Percentiles rank a stretch among this genome's conserved stretches.
These are phyloP conservation scores for Xestobium rufovillosum DNA, from an alignment of 2,888 invertebrate genomes.

Conservation along the genomic window DNA sequence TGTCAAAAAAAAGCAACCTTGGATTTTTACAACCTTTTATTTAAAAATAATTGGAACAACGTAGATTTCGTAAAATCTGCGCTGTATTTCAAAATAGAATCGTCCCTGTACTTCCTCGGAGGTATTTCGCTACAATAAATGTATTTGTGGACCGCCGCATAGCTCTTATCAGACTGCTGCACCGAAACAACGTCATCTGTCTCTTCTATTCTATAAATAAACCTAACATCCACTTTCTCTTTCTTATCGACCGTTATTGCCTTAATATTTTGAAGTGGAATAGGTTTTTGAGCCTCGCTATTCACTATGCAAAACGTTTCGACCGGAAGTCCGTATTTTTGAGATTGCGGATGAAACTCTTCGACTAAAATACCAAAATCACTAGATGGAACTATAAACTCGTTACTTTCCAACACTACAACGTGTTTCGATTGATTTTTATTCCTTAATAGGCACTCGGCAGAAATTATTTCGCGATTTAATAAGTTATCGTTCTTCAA, in stretches of 20 bases:
- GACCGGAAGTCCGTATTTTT: slow-evolving; percentile 32
- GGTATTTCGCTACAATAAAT: slow-evolving; percentile 31
- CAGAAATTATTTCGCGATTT: slow-evolving; percentile 48
- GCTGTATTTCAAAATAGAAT: slow-evolving; percentile 34
- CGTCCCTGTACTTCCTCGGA: slow-evolving; percentile 30
- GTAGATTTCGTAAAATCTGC: slow-evolving; percentile 38
- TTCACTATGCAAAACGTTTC: slow-evolving; percentile 37
- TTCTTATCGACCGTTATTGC: no score
- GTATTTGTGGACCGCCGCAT: slow-evolving; percentile 37
- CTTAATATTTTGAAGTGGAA: slow-evolving; percentile 36
- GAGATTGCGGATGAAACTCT: slow-evolving; percentile 44
- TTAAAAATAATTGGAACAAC: slow-evolving; percentile 35
- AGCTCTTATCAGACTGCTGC: slow-evolving; percentile 28
- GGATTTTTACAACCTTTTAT: slow-evolving; percentile 26
- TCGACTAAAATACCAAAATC: slow-evolving; percentile 50
- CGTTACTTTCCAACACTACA: slow-evolving; percentile 55
- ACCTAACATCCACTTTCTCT: slow-evolving; percentile 29
- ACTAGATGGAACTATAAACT: slow-evolving; percentile 55
- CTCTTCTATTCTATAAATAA: slow-evolving; percentile 30
- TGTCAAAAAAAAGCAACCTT: no score
- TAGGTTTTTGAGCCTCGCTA: slow-evolving; percentile 30
- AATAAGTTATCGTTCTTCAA: slow-evolving; percentile 44
- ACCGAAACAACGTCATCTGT: slow-evolving; percentile 26
- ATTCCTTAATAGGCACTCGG: slow-evolving; percentile 59
- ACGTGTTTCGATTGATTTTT: slow-evolving; percentile 46